Evolutionary conservation across 1,140 invertebrate genomes (phyloP).

Genomic region (Melanaphis sacchari): DNA sequence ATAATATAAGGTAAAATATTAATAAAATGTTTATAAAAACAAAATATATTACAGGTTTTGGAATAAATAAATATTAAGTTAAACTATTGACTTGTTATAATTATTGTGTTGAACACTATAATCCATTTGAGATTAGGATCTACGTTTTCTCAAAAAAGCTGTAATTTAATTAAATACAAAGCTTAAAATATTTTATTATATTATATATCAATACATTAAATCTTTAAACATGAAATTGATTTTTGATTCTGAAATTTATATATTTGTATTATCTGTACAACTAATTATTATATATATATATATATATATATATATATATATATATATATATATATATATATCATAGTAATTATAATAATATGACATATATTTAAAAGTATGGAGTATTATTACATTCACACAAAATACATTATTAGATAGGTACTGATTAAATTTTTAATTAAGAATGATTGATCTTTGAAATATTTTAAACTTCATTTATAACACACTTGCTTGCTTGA

Average conservation of each 20-base stretch:
- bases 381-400: not conserved
- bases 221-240: not conserved
- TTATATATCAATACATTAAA: not conserved
- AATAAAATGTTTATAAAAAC: not conserved
- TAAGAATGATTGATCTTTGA: constrained; percentile 28
- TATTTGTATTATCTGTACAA: not conserved
- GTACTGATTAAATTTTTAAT: constrained; percentile 17
- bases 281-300: too few species aligned
- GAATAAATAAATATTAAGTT: not conserved
- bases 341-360: not conserved
- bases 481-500: constrained; percentile 14
- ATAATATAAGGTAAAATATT: not conserved
- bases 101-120: not conserved
- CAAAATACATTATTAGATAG: not conserved
- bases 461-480: constrained; percentile 26
- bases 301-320: too few species aligned
- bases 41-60: not conserved
- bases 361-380: not conserved
- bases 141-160: not conserved
- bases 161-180: not conserved
- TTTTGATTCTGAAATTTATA: not conserved
- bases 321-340: too few species aligned
- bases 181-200: not conserved
- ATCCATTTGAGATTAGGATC: not conserved
- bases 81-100: not conserved